These are phyloP conservation scores for Huso huso DNA, from an alignment of 2,797 vertebrate species.

Conservation along the genomic window DNA sequence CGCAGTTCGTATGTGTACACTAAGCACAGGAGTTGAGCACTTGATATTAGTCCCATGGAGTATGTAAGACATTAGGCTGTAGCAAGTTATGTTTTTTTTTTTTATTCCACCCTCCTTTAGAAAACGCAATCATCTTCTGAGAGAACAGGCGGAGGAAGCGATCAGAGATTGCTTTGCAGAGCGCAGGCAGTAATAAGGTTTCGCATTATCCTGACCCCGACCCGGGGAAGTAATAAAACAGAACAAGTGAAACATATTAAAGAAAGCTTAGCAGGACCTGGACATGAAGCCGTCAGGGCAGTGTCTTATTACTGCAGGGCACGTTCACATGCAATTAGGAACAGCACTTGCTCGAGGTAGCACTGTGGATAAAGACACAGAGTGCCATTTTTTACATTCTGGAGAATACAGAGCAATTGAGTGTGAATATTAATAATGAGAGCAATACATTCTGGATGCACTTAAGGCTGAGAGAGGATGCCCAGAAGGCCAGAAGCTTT, in stretches of 20 bases:
- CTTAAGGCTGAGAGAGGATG: too few species aligned
- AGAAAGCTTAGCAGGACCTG: neutral
- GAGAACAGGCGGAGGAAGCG: neutral
- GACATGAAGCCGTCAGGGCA: neutral
- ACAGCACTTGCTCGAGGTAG: too few species aligned
- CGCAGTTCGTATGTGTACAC: too few species aligned
- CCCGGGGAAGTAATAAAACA: slow-evolving; percentile 3
- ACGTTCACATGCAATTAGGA: too few species aligned
- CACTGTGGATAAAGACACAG: too few species aligned
- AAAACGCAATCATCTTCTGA: neutral
- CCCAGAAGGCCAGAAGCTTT: too few species aligned
- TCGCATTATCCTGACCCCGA: neutral
- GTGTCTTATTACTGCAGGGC: neutral
- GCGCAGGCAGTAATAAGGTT: slow-evolving; percentile 5
- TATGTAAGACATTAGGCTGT: neutral
- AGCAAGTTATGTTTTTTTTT: neutral
- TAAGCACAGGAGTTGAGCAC: too few species aligned
- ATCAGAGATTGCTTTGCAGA: slow-evolving; percentile 3
- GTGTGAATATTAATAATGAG: too few species aligned
- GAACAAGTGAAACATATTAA: slow-evolving; percentile 2
- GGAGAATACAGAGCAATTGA: too few species aligned
- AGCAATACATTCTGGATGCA: too few species aligned
- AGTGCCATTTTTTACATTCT: too few species aligned
- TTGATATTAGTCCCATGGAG: too few species aligned
- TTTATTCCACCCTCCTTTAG: neutral